Evolutionary conservation across 2,888 invertebrate genomes (phyloP).

Genomic region (Deilephila porcellus): DNA sequence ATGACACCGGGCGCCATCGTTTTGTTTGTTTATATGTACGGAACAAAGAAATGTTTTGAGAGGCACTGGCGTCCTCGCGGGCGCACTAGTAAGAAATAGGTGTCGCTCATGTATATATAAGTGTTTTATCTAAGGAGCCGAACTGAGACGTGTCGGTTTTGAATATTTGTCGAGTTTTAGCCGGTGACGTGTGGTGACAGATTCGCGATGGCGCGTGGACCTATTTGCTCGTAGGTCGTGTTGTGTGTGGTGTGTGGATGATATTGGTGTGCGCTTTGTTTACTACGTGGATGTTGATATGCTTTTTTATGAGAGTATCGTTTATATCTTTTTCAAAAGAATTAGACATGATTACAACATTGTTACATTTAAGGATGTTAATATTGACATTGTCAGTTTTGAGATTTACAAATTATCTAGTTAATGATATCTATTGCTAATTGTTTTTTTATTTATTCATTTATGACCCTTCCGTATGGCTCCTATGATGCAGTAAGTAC

Average conservation of each 20-base stretch:
- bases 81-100: slow-evolving; percentile 63
- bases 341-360: background rate
- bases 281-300: background rate
- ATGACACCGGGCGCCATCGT: slow-evolving; percentile 74
- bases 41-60: slow-evolving; percentile 41
- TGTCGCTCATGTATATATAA: slow-evolving; percentile 72
- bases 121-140: slow-evolving; percentile 64
- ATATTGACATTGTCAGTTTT: no score
- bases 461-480: no score
- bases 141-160: slow-evolving; percentile 46
- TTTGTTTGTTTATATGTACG: slow-evolving; percentile 18
- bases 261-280: background rate
- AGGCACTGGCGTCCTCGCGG: slow-evolving; percentile 58
- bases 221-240: background rate
- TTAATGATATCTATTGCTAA: no score
- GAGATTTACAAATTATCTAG: no score
- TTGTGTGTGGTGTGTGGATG: background rate
- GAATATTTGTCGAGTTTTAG: slow-evolving; percentile 52
- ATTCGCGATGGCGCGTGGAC: background rate
- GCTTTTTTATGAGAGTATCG: background rate
- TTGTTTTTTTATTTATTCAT: no score
- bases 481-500: no score
- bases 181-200: background rate
- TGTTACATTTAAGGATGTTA: background rate
- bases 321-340: background rate